Evolutionary conservation across 2,888 invertebrate genomes (phyloP).

Genomic region (Bursaphelenchus okinawaensis): DNA sequence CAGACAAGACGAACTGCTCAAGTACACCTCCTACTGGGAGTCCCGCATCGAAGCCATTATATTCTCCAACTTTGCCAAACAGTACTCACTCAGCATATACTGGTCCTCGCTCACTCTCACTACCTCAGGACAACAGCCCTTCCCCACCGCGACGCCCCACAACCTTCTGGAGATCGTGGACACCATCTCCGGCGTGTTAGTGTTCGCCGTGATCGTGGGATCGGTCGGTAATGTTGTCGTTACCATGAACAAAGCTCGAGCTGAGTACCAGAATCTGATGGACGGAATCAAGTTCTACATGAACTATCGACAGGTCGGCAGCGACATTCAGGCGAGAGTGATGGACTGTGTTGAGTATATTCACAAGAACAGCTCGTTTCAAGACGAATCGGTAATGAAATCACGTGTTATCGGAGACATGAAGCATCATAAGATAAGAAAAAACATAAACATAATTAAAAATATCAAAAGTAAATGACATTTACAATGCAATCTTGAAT

Average conservation of each 20-base stretch:
- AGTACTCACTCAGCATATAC: slow-evolving; percentile 52
- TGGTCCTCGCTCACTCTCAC: slow-evolving; percentile 55
- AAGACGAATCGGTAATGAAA: slow-evolving; percentile 23
- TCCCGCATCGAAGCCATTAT: neutral
- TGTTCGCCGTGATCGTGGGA: slow-evolving; percentile 55
- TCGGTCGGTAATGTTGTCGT: slow-evolving; percentile 49
- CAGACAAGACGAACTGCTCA: slow-evolving; percentile 10
- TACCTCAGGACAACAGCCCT: slow-evolving; percentile 52
- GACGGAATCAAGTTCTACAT: slow-evolving; percentile 55
- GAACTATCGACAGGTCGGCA: slow-evolving; percentile 44
- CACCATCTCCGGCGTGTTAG: slow-evolving; percentile 49
- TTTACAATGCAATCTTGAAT: neutral
- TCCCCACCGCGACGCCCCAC: slow-evolving; percentile 45
- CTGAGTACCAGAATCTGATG: slow-evolving; percentile 44
- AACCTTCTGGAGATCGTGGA: slow-evolving; percentile 52
- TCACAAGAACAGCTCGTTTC: slow-evolving; percentile 31
- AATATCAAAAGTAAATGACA: no score
- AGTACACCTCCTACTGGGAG: neutral
- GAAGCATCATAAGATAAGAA: no score
- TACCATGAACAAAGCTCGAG: slow-evolving; percentile 44
- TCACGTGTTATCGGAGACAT: no score
- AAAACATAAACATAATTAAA: no score
- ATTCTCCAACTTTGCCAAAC: slow-evolving; percentile 50
- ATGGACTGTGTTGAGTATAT: slow-evolving; percentile 47
- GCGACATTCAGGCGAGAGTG: slow-evolving; percentile 43